Conservation (phyloP, 2,113 vertebrate species). For the Phyllostomus discolor region DNA sequence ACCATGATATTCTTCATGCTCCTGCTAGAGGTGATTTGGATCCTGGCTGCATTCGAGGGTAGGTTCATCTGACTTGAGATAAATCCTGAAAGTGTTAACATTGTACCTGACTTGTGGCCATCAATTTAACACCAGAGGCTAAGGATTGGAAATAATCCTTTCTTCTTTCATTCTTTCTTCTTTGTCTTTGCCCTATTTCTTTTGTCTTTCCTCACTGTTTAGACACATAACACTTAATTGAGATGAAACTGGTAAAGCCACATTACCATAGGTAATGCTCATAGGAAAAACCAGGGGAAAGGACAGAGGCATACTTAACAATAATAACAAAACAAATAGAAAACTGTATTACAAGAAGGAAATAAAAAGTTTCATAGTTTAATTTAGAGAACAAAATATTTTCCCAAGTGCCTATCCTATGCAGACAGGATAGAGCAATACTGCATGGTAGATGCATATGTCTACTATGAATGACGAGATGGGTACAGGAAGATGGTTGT, state of each 20-base stretch:
- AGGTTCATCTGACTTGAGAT: too few species aligned
- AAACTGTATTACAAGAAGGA: background rate
- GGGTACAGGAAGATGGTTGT: background rate
- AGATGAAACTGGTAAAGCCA: background rate
- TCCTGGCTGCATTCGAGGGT: too few species aligned
- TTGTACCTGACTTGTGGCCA: background rate
- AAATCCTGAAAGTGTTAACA: background rate
- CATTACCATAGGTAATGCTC: background rate
- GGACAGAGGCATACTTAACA: background rate
- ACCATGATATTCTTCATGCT: too few species aligned
- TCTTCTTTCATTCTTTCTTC: background rate
- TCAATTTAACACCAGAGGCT: background rate
- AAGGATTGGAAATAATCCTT: background rate
- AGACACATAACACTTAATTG: background rate
- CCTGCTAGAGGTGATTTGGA: too few species aligned
- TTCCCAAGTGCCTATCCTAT: background rate
- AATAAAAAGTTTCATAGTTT: background rate
- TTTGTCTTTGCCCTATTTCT: background rate
- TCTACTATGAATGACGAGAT: background rate
- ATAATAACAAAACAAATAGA: background rate
- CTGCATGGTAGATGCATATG: accelerated
- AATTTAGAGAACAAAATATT: background rate
- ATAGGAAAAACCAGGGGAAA: background rate
- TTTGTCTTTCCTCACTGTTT: background rate
- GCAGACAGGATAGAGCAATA: background rate